These are phyloP conservation scores for Cremastinae sp. DNA, from an alignment of 2,888 invertebrate species.

Conservation along the genomic window DNA sequence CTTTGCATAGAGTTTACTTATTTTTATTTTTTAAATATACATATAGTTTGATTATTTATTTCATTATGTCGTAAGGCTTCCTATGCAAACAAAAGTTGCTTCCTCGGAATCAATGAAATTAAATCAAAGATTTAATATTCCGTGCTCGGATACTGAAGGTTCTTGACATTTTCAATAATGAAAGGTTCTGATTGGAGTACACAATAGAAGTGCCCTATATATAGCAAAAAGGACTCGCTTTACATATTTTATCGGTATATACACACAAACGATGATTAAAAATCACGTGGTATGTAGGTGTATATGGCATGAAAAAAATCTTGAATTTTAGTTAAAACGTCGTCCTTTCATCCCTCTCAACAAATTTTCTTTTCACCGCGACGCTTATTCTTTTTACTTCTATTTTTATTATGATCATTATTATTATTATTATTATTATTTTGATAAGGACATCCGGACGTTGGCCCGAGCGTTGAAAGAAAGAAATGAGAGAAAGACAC, in stretches of 20 bases:
- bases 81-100: slow-evolving; percentile 5
- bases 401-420: not conserved
- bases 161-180: slow-evolving; percentile 49
- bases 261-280: not conserved
- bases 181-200: not conserved
- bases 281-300: slow-evolving; percentile 1
- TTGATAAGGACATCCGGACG: slow-evolving; percentile 16
- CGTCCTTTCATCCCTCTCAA: slow-evolving; percentile 18
- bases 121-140: slow-evolving; percentile 22
- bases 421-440: not conserved
- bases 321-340: slow-evolving; percentile 11
- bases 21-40: too few relatives aligned
- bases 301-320: slow-evolving; percentile 27
- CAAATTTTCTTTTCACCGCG: slow-evolving; percentile 38
- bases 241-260: not conserved
- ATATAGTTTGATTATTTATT: too few relatives aligned
- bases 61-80: too few relatives aligned
- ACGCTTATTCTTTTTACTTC: slow-evolving; percentile 8
- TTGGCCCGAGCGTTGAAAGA: slow-evolving; percentile 37
- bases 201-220: not conserved
- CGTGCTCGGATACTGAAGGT: slow-evolving; percentile 5
- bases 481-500: slow-evolving; percentile 39
- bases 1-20: too few relatives aligned
- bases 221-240: not conserved
- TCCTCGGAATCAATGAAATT: not conserved